Base-by-base conservation (phyloP, 1,140 invertebrate species). In the Zaprionus gabonicus region DNA sequence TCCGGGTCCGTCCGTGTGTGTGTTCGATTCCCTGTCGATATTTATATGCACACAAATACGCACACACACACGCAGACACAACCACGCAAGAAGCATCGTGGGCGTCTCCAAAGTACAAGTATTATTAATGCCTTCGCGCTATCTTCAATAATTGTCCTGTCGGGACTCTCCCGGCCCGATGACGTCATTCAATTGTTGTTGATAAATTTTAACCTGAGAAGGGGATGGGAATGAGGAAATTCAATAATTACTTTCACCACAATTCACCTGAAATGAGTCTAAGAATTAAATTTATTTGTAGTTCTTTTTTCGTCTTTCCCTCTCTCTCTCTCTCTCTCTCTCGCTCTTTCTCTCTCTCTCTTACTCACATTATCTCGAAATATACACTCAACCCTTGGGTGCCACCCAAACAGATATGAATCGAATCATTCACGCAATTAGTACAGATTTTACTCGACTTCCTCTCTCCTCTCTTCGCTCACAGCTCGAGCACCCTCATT, bases 101-200 rank as follows among this genome's bases (percentile, higher is more conserved):
- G n/a, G 46, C 20, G 46, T 23, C 20, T 51, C 6, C n/a, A 17
- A 17, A 46, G 7, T 20, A 46, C 41, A 51, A 51, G 46, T 51
- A 51, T 51, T 51, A 51, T 51, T 12, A 51, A 51, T 51, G 46
- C 46, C 46, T 51, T 51, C 20, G 46, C 46, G 46, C 46, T 51
- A 25, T 51, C 46, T 51, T 51, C 46, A 51, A 51, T 51, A 51
- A 51, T 25, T 51, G 31, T 34, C 20, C 46, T 23, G 46, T 25
- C 20, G 46, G n/a, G 46, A 51, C 20, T 51, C n/a, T 20, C 20
- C 38, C 15, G 38, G 38, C 23, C 44, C n/a, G 17, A 6, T 49
- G 17, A 10, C 46, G 31, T 23, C 10, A 10, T 12, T 51, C 46
- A 20, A 49, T 49, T 49, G 46, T 23, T 51, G 46, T 51, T 51